phyloP scores from a whole-genome alignment of 2,888 invertebrate species.

The Pilophorus perplexus region DNA sequence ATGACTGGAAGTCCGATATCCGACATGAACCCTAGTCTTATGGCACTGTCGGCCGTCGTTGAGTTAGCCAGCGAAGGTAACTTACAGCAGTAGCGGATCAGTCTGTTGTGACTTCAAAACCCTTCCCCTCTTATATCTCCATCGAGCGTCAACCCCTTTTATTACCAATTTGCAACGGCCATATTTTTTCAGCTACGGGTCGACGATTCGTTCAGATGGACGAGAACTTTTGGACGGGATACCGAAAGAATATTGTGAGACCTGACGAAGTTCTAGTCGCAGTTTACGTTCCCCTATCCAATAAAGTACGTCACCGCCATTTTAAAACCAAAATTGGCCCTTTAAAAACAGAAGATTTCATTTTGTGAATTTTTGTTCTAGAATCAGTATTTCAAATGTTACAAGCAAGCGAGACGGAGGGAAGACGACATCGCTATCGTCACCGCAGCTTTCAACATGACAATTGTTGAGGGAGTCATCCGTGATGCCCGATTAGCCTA shows the following conservation, averaged over 20 bases:
- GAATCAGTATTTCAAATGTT: slow-evolving; percentile 75
- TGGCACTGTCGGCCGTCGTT: slow-evolving; percentile 69
- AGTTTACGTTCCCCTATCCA: slow-evolving; percentile 73
- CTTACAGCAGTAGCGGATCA: neutral
- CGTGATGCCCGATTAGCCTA: slow-evolving; percentile 69
- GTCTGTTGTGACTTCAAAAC: no score
- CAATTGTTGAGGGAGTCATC: slow-evolving; percentile 58
- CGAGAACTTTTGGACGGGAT: slow-evolving; percentile 76
- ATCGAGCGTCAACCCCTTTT: no score
- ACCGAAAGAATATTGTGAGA: slow-evolving; percentile 71
- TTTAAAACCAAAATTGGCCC: no score
- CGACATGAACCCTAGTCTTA: slow-evolving; percentile 87
- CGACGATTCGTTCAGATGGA: slow-evolving; percentile 66
- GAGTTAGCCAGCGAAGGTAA: slow-evolving; percentile 60
- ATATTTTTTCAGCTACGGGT: slow-evolving; percentile 55
- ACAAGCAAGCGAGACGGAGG: slow-evolving; percentile 85
- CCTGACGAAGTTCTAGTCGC: slow-evolving; percentile 77
- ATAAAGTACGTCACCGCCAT: slow-evolving; percentile 42
- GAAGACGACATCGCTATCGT: slow-evolving; percentile 97
- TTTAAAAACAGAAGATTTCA: neutral
- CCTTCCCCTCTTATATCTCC: no score
- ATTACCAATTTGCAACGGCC: no score
- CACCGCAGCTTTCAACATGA: slow-evolving; percentile 76
- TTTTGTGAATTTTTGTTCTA: slow-evolving; percentile 46
- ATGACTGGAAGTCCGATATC: slow-evolving; percentile 95